phyloP scores from a whole-genome alignment of 2,113 vertebrate genomes.

The Pavo muticus region DNA sequence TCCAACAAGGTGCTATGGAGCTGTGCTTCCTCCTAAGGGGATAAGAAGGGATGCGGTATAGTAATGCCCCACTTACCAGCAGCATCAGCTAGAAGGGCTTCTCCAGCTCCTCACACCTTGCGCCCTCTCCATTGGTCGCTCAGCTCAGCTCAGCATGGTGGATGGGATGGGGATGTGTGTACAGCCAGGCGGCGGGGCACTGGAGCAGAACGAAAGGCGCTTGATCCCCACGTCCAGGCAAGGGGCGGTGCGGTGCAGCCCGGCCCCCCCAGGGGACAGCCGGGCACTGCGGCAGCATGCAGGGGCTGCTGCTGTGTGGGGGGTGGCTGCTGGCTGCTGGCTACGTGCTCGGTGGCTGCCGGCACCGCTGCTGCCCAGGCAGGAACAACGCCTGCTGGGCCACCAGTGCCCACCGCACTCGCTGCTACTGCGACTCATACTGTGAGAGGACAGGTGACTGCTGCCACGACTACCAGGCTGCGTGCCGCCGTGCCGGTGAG shows the following conservation, averaged over 20 bases:
- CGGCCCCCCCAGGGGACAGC: not conserved
- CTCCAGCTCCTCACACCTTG: too few relatives aligned
- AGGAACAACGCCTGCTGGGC: conserved; percentile 86
- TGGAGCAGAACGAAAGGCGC: not conserved
- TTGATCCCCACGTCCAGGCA: not conserved
- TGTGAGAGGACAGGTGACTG: conserved; percentile 87
- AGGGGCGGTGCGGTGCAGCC: not conserved
- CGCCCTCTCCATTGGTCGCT: too few relatives aligned
- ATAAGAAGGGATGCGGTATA: too few relatives aligned
- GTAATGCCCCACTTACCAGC: too few relatives aligned
- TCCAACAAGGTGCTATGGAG: too few relatives aligned
- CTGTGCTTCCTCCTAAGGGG: too few relatives aligned
- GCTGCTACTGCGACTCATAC: conserved; percentile 89
- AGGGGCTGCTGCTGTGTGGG: conserved; percentile 6
- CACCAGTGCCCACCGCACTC: conserved; percentile 46
- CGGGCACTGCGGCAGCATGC: not conserved
- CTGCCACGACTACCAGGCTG: conserved; percentile 82
- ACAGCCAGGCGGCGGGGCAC: too few relatives aligned
- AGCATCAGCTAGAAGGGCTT: too few relatives aligned
- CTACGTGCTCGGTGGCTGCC: conserved; percentile 61
- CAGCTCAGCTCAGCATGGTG: too few relatives aligned
- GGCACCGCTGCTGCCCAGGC: conserved; percentile 83
- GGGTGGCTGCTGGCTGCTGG: conserved; percentile 34
- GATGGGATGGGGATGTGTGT: not conserved
- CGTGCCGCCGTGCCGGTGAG: conserved; percentile 86